Percentiles rank a stretch among this genome's conserved stretches.
Evolutionary conservation across 2,797 vertebrate genomes (phyloP).

Genomic region (Malurus leucopterus): DNA sequence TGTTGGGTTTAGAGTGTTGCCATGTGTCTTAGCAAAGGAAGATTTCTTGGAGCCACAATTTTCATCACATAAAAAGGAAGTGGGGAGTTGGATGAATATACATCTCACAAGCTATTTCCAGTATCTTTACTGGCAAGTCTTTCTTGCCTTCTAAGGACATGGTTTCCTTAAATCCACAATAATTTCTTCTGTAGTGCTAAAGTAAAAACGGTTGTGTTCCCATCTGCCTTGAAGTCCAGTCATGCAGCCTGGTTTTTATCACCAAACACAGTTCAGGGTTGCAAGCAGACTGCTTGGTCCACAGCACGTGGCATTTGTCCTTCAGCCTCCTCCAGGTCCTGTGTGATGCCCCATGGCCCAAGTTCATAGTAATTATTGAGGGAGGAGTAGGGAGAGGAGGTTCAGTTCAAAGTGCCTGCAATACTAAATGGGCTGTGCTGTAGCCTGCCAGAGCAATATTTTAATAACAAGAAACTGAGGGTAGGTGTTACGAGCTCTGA

Average conservation of each 20-base stretch:
- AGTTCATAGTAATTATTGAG: not conserved
- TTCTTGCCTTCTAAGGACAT: not conserved
- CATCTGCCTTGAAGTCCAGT: not conserved
- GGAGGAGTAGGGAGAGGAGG: not conserved
- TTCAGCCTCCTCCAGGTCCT: not conserved
- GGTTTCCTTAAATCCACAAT: not conserved
- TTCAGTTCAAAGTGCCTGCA: conserved; percentile 22
- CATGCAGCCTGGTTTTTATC: not conserved
- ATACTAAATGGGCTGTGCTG: not conserved
- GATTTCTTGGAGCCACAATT: not conserved
- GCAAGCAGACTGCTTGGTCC: not conserved
- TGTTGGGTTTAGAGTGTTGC: not conserved
- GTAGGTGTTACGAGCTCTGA: conserved; percentile 18
- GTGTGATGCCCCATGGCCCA: not conserved
- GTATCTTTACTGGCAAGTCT: not conserved
- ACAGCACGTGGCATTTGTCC: not conserved
- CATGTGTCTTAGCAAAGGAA: not conserved
- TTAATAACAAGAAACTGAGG: not conserved
- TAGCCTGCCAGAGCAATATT: conserved; percentile 40
- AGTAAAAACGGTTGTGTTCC: not conserved
- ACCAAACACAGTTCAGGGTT: not conserved
- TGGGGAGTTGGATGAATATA: not conserved
- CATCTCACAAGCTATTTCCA: not conserved
- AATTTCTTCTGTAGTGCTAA: not conserved
- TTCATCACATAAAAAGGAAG: not conserved